These are phyloP conservation scores for Sylvilagus floridanus DNA, from an alignment of 2,797 vertebrate species.

Conservation along the genomic window DNA sequence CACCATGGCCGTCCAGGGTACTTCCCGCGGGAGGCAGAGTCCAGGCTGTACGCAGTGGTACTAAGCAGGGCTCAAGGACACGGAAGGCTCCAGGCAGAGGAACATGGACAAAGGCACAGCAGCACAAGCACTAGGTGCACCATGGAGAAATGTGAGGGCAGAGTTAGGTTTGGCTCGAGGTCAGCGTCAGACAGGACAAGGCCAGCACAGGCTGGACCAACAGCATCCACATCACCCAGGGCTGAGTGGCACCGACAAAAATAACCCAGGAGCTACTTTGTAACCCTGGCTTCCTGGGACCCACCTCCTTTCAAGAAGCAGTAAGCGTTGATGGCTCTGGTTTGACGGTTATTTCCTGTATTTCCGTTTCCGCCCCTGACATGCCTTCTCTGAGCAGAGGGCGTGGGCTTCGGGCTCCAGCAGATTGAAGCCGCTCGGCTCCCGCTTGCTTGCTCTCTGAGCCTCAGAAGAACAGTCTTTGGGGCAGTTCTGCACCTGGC, in stretches of 20 bases:
- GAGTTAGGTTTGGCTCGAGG: not conserved
- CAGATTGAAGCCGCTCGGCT: not conserved
- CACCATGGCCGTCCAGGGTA: not conserved
- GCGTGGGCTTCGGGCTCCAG: slow-evolving; percentile 12
- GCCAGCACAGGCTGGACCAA: not conserved
- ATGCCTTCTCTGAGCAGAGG: not conserved
- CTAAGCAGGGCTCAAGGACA: not conserved
- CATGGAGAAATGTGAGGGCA: not conserved
- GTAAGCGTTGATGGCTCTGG: not conserved
- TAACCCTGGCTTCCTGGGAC: not conserved
- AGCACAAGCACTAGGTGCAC: not conserved
- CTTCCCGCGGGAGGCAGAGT: not conserved
- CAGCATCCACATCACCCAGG: not conserved
- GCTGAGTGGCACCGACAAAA: not conserved
- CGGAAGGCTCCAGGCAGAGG: not conserved
- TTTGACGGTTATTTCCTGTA: not conserved
- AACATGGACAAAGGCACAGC: not conserved
- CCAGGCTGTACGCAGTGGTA: not conserved
- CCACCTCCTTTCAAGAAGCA: not conserved
- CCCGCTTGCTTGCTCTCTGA: not conserved
- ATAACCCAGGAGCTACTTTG: not conserved
- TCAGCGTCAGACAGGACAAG: not conserved
- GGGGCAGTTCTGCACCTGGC: not conserved
- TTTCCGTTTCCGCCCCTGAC: not conserved
- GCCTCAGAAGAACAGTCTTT: slow-evolving; percentile 10